A percentile compares a stretch with the other conserved stretches of the same genome.
These are phyloP conservation scores for Leptatherina wallacei DNA, from an alignment of 2,797 vertebrate genomes.

Conservation along the genomic window DNA sequence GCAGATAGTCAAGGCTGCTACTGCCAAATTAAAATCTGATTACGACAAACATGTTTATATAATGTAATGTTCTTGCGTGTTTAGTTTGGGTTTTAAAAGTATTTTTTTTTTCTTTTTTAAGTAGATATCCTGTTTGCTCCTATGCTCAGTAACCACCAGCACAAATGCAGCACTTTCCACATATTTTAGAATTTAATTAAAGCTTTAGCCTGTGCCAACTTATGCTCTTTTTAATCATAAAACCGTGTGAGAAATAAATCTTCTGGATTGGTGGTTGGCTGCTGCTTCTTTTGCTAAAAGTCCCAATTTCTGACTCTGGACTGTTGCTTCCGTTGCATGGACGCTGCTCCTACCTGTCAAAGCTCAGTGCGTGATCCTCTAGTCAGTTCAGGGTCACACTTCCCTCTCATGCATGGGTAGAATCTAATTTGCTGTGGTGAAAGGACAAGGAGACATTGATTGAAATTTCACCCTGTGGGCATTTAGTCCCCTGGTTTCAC, in stretches of 20 bases:
- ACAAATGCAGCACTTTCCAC: conserved; percentile 27
- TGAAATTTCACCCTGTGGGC: conserved; percentile 83
- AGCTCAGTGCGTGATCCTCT: conserved; percentile 71
- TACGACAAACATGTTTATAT: not conserved
- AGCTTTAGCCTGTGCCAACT: conserved; percentile 10
- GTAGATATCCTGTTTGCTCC: not conserved
- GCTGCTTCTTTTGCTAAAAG: conserved; percentile 2
- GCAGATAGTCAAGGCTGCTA: not conserved
- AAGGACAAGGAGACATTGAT: conserved; percentile 89
- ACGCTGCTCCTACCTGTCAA: conserved; percentile 74
- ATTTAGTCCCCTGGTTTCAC: conserved; percentile 79
- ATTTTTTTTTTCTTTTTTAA: not conserved
- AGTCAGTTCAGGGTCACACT: conserved; percentile 84
- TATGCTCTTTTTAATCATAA: conserved; percentile 1
- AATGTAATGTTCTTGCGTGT: not conserved
- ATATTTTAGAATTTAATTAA: conserved; percentile 8
- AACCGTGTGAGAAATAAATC: not conserved
- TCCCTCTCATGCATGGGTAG: conserved; percentile 75
- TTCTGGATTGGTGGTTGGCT: conserved; percentile 1
- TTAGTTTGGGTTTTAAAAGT: not conserved
- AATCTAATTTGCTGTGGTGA: conserved; percentile 85
- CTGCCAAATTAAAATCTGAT: not conserved
- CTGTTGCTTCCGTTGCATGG: conserved; percentile 33
- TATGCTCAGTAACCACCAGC: not conserved
- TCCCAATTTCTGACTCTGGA: conserved; percentile 29